These are phyloP conservation scores for Phataginus tetradactyla DNA, from an alignment of 2,797 vertebrate species.

Conservation along the genomic window DNA sequence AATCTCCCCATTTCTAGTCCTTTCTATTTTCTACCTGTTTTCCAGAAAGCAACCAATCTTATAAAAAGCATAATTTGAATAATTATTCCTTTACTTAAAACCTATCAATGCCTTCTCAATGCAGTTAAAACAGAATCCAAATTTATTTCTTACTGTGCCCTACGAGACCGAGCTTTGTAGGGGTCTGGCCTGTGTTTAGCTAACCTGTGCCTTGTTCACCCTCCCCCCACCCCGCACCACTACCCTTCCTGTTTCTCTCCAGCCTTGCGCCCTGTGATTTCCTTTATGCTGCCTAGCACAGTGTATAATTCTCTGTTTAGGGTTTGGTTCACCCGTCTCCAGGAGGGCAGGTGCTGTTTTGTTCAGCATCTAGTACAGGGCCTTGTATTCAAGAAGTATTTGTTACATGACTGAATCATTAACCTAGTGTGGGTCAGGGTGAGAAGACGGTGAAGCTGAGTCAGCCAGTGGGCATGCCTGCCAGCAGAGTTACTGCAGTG, in stretches of 20 bases:
- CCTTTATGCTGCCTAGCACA: not conserved
- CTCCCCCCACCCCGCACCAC: not conserved
- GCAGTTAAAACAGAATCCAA: not conserved
- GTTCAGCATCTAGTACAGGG: not conserved
- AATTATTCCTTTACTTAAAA: conserved; percentile 9
- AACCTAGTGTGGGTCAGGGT: not conserved
- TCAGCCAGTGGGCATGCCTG: not conserved
- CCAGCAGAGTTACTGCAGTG: not conserved
- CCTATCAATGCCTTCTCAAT: not conserved
- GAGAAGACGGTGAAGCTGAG: not conserved
- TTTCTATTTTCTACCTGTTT: not conserved
- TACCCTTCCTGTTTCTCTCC: not conserved
- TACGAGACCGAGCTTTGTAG: not conserved
- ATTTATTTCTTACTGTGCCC: not conserved
- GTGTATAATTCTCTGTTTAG: not conserved
- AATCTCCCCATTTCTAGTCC: not conserved
- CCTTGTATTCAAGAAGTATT: not conserved
- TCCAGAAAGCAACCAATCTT: not conserved
- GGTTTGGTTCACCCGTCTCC: not conserved
- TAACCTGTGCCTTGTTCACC: not conserved
- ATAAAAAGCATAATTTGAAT: not conserved
- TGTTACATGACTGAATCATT: not conserved
- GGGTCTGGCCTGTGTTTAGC: not conserved
- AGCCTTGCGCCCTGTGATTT: not conserved
- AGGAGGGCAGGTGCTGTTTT: not conserved